Evolutionary conservation across 2,113 vertebrate genomes (phyloP).

Genomic region (Psophia crepitans): DNA sequence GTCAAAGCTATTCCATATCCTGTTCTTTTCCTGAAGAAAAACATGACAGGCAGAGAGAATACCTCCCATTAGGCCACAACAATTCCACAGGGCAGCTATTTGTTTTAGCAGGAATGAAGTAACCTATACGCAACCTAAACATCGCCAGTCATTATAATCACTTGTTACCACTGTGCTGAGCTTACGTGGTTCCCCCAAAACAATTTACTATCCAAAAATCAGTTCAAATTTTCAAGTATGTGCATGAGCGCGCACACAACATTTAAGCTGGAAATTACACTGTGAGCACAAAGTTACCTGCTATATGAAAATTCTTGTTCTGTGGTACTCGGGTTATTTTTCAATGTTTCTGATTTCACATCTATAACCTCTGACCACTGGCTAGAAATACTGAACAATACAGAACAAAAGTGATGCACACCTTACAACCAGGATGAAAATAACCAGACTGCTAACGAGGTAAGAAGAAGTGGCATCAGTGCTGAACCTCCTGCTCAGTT

Average conservation of each 20-base stretch:
- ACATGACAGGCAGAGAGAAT: conserved; percentile 31
- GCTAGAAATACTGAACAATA: not conserved
- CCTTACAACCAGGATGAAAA: not conserved
- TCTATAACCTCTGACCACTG: not conserved
- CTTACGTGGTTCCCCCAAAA: not conserved
- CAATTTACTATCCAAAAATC: not conserved
- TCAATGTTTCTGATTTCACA: fast-evolving
- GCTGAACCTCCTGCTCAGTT: not conserved
- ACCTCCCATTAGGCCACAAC: conserved; percentile 50
- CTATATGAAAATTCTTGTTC: not conserved
- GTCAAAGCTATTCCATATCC: conserved; percentile 59
- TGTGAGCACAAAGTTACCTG: not conserved
- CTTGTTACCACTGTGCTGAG: not conserved
- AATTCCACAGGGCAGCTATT: conserved; percentile 35
- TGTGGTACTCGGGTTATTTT: not conserved
- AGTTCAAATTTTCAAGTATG: not conserved
- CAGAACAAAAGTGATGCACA: not conserved
- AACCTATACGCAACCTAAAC: not conserved
- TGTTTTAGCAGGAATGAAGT: conserved; percentile 9
- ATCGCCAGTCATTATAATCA: not conserved
- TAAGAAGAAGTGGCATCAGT: not conserved
- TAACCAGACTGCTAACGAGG: not conserved
- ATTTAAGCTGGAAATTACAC: not conserved
- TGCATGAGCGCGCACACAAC: not conserved
- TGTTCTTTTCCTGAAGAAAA: conserved; percentile 69